These are phyloP conservation scores for Epinephelus moara DNA, from an alignment of 2,113 vertebrate species.

Conservation along the genomic window DNA sequence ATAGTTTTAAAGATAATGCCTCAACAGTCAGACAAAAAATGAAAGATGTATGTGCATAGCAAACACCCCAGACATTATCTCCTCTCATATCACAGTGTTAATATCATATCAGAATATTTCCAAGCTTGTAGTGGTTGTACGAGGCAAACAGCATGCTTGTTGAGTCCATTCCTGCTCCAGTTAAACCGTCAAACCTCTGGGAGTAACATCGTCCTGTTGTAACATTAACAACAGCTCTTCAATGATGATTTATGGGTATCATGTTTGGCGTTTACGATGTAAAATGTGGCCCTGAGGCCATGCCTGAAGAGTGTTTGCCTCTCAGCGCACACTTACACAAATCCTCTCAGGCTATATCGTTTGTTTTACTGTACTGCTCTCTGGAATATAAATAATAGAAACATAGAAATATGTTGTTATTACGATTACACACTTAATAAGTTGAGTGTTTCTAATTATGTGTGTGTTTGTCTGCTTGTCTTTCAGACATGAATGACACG, in stretches of 20 bases:
- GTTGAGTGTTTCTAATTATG: not conserved
- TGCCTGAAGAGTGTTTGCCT: not conserved
- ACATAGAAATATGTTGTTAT: not conserved
- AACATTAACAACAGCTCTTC: not conserved
- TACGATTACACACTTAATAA: not conserved
- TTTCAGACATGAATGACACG: slow-evolving; percentile 92
- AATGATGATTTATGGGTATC: not conserved
- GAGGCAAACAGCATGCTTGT: not conserved
- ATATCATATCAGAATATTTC: not conserved
- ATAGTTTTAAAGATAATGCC: no score
- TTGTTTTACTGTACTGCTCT: not conserved
- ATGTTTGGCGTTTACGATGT: not conserved
- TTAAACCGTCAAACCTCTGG: not conserved
- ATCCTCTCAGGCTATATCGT: not conserved
- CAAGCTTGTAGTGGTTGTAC: not conserved
- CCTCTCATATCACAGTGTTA: no score
- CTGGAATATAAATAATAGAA: no score
- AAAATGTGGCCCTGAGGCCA: not conserved
- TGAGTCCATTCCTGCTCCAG: not conserved
- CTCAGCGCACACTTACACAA: no score
- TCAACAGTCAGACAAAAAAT: no score
- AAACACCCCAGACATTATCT: no score
- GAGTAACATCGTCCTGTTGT: not conserved
- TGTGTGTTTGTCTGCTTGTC: slow-evolving; percentile 47
- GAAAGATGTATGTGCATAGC: not conserved